phyloP scores from a whole-genome alignment of 2,797 vertebrate species.

The Enteromius afrohamiltoni region DNA sequence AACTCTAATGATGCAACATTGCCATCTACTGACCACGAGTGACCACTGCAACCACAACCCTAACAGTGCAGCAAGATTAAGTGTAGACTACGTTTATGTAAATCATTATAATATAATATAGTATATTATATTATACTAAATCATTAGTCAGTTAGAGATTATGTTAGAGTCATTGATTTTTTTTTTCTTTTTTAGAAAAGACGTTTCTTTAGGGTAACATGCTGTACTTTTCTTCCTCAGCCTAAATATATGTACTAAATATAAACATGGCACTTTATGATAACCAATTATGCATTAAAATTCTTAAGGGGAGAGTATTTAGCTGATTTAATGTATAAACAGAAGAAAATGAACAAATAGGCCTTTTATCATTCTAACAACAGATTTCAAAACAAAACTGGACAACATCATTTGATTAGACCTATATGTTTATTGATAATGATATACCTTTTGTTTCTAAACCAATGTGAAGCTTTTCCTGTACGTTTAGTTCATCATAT shows the following conservation, averaged over 20 bases:
- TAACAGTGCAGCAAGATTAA: not conserved
- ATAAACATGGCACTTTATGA: not conserved
- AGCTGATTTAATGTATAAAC: not conserved
- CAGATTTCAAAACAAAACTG: not conserved
- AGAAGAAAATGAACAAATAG: not conserved
- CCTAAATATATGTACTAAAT: not conserved
- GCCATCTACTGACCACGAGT: not conserved
- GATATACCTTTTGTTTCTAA: not conserved
- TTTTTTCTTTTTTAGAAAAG: not conserved
- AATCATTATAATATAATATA: not conserved
- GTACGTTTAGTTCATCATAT: not conserved
- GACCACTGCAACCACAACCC: not conserved
- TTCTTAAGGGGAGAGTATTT: not conserved
- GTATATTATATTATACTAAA: too few relatives aligned
- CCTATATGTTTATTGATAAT: not conserved
- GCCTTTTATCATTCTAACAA: not conserved
- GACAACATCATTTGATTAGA: not conserved
- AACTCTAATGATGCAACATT: not conserved
- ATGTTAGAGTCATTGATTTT: not conserved
- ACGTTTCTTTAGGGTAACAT: not conserved
- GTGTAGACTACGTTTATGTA: not conserved
- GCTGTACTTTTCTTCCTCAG: not conserved
- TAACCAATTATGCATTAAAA: not conserved
- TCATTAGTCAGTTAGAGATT: too few relatives aligned
- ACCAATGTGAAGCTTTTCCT: not conserved